Conservation (phyloP, 2,113 vertebrate species). For the Callaeas wilsoni region DNA sequence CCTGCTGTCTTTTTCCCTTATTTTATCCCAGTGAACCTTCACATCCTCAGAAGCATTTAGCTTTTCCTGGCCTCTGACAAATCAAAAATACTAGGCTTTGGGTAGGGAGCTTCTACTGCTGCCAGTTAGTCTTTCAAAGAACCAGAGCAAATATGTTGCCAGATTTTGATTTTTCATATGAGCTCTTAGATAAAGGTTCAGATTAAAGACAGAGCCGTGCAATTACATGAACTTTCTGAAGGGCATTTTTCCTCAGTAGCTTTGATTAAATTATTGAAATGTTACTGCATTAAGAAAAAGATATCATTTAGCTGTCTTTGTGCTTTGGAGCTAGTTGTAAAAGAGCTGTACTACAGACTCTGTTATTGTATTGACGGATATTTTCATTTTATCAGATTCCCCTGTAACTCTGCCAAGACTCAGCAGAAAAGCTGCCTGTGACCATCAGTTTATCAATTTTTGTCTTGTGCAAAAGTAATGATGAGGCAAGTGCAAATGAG, state of each 20-base stretch:
- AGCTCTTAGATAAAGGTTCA: background rate
- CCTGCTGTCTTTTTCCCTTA: background rate
- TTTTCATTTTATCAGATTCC: background rate
- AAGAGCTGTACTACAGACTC: background rate
- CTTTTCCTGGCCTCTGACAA: constrained; percentile 25
- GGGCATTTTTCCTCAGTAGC: background rate
- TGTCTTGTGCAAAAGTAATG: background rate
- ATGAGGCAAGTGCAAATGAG: background rate
- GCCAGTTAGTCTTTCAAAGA: background rate
- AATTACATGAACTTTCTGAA: background rate
- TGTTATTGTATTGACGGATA: background rate
- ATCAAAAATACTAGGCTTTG: background rate
- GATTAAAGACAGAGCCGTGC: background rate
- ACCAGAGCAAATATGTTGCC: background rate
- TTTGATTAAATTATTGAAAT: constrained; percentile 32
- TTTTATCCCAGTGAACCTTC: background rate
- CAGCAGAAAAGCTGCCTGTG: background rate
- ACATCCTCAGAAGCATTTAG: background rate
- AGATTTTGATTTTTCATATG: background rate
- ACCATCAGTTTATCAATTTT: background rate
- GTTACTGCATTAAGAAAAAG: background rate
- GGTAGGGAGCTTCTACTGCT: background rate
- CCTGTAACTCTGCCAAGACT: background rate
- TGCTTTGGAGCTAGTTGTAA: background rate
- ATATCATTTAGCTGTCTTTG: background rate